Conservation (phyloP, 1,140 invertebrate genomes). For the Anthonomus grandis region DNA sequence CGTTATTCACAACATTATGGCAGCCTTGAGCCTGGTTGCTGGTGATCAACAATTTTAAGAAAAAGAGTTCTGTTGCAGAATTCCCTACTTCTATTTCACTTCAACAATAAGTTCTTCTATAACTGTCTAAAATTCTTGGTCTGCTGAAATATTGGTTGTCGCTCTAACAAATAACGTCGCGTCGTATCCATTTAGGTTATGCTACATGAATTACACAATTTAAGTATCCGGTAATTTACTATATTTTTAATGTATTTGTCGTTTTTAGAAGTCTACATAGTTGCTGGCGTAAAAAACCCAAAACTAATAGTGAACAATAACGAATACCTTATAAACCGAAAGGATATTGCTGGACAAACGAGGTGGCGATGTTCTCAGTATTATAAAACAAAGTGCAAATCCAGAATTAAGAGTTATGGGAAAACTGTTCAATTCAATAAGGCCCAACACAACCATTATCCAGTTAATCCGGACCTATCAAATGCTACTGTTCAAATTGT, state of each 20-base stretch:
- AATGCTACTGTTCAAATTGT: slow-evolving; percentile 1
- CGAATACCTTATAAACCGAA: slow-evolving; percentile 27
- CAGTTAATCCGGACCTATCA: slow-evolving; percentile 4
- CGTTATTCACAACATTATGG: too few relatives aligned
- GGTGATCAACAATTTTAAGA: too few relatives aligned
- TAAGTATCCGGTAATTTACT: background rate
- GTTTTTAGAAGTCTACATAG: slow-evolving; percentile 35
- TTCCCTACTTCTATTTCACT: too few relatives aligned
- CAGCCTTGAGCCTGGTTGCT: too few relatives aligned
- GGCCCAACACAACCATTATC: slow-evolving; percentile 32
- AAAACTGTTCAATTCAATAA: slow-evolving; percentile 30
- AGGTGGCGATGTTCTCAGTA: slow-evolving; percentile 33
- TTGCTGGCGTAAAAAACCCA: slow-evolving; percentile 28
- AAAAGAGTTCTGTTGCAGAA: too few relatives aligned
- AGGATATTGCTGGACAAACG: slow-evolving; percentile 22
- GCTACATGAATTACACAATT: too few relatives aligned
- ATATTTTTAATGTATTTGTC: background rate
- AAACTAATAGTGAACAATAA: slow-evolving; percentile 32
- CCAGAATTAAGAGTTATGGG: slow-evolving; percentile 31
- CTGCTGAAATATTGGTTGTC: too few relatives aligned
- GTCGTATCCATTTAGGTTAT: too few relatives aligned
- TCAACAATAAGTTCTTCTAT: too few relatives aligned
- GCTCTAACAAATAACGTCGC: too few relatives aligned
- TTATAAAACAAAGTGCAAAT: slow-evolving; percentile 33
- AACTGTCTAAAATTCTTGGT: too few relatives aligned